Base-by-base conservation (phyloP, 2,888 invertebrate genomes). In the Cantharis nigra region DNA sequence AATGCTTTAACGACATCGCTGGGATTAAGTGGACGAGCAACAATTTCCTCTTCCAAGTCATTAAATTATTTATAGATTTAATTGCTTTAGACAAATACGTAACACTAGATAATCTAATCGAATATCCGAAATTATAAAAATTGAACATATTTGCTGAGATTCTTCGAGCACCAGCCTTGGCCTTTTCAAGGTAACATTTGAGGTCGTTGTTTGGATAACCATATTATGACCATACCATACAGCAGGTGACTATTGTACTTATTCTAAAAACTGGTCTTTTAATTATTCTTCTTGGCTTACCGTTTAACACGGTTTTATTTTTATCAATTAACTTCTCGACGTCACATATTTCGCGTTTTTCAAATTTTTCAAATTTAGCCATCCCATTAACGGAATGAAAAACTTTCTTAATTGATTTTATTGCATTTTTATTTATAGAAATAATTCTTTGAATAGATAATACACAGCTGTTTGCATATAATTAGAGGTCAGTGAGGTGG, bases 171-270 rank as follows among this genome's bases (percentile, higher is more conserved):
- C 13, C 23, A 67, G 64, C 69, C 49, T 63, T 76, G 76, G 71
- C 76, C 76, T 76, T 76, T 76, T 72, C 76, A 76, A 76, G 76
- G 76, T 64, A 64, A 76, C 71, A 71, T 30, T 65, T 75, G 63
- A 63, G 76, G 76, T 76, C 76, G 33, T 76, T 72, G 76, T 71
- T 76, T 76, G 69, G 71, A 63, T 72, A 28, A 63, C 30, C 64
- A 70, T n/a, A 26, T 23, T 23, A 33, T 5, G 5, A 49, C 49
- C 49, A 49, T 49, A 49, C 49, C 33, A 33, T 33, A 33, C 2
- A 64, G 64, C 28, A 64, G 65, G 63, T 63, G 23, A 20, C 63
- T 72, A 71, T 71, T 67, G 64, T 71, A 67, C 62, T 62, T 71
- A 67, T 65, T 70, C 16, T 16, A 33, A n/a, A 16, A 33, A 13